phyloP scores from a whole-genome alignment of 2,797 vertebrate species.

The Alauda arvensis region DNA sequence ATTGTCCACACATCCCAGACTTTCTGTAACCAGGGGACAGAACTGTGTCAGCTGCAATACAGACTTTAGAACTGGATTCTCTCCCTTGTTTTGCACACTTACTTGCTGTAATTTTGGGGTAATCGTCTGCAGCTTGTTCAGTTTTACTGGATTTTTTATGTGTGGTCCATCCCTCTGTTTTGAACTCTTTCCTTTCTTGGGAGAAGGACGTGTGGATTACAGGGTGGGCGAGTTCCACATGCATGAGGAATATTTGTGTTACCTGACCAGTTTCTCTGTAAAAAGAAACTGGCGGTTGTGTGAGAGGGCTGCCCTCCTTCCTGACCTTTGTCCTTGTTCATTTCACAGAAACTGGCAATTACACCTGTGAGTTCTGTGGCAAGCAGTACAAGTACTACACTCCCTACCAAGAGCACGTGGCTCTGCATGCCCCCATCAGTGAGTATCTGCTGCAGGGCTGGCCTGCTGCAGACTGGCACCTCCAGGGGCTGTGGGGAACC shows the following conservation, averaged over 20 bases:
- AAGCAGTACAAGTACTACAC: conserved; percentile 99
- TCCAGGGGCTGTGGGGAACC: not conserved
- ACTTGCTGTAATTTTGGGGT: not conserved
- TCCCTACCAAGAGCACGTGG: conserved; percentile 97
- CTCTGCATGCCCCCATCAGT: conserved; percentile 94
- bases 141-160: not conserved
- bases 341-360: conserved; percentile 92
- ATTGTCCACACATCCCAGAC: not conserved
- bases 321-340: conserved; percentile 26
- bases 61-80: not conserved
- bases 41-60: not conserved
- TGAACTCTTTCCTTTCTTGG: not conserved
- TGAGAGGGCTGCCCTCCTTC: not conserved
- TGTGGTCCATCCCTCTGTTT: not conserved
- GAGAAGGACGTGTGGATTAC: not conserved
- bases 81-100: not conserved
- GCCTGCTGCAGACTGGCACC: not conserved
- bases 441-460: conserved; percentile 66
- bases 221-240: not conserved
- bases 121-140: not conserved
- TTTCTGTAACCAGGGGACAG: not conserved
- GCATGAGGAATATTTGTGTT: not conserved
- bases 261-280: not conserved
- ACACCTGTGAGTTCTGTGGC: conserved; percentile 95
- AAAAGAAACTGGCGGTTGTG: not conserved